Base-by-base conservation (phyloP, 2,888 invertebrate genomes). In the Cataglyphis altisquamis region DNA sequence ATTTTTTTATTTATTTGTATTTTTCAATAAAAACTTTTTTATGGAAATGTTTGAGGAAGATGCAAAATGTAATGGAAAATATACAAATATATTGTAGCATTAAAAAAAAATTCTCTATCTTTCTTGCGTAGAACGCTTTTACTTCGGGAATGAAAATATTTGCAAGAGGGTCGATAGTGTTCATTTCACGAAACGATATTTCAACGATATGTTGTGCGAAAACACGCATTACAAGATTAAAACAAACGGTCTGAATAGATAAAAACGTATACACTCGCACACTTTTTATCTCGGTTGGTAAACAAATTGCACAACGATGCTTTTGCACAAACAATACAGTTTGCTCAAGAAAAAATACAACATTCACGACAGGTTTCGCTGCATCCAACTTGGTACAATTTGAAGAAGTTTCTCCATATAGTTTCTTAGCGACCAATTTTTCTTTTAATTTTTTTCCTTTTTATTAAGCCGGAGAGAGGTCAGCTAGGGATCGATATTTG, bases 141-240 rank as follows among this genome's bases (percentile, higher is more conserved):
- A 18, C 41, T 78, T 60, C 8, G 21, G 12, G 12, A 67, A 67
- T 1, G 18, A 70, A 78, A 68, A 68, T 78, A 78, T 78, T 70
- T 70, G 57, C 60, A 32, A 15, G 36, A 9, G 5, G 41, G 41
- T 78, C 57, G 32, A 78, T 70, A 32, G 32, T 12, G 60, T 78
- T 70, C 45, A 45, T 78, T 78, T 70, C 32, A 29, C 21, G 41
- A 45, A 78, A 78, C 78, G 45, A 21, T 78, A 78, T 70, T 70
- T 70, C 70, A 45, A 60, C 45, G 57, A 15, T 57, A 29, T 25
- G 39, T 36, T 41, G 41, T 41, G 45, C 32, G 70, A 70, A 70
- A 78, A 70, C 45, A 78, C 45, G 32, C 78, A 78, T 78, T 78
- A 78, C 70, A 70, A 78, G 78, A 78, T 78, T 78, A 78, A 78